These are phyloP conservation scores for Volucella inanis DNA, from an alignment of 2,888 invertebrate species.

Conservation along the genomic window DNA sequence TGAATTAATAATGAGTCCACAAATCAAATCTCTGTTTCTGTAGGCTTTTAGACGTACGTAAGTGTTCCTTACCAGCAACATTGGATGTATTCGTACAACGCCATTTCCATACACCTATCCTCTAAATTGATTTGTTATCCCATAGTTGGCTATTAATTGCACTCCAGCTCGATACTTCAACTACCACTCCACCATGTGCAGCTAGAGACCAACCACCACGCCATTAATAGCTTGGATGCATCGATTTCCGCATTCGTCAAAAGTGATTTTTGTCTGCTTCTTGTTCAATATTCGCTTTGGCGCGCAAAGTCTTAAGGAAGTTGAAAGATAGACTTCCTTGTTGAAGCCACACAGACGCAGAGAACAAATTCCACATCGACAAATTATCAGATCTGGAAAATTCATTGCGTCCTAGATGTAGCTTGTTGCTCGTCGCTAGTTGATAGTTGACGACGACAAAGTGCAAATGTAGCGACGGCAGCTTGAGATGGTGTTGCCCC, in stretches of 20 bases:
- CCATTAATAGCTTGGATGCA: slow-evolving; percentile 59
- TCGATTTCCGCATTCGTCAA: slow-evolving; percentile 71
- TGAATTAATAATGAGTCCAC: slow-evolving; percentile 23
- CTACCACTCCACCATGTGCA: not conserved
- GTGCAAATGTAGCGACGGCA: slow-evolving; percentile 69
- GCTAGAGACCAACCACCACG: slow-evolving; percentile 37
- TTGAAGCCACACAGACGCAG: slow-evolving; percentile 36
- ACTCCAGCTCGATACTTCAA: slow-evolving; percentile 30
- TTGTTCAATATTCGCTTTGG: slow-evolving; percentile 35
- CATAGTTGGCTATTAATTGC: slow-evolving; percentile 70
- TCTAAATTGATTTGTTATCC: slow-evolving; percentile 68
- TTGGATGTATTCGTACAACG: slow-evolving; percentile 12
- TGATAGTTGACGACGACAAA: slow-evolving; percentile 29
- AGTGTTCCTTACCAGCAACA: not conserved
- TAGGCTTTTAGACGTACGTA: slow-evolving; percentile 6
- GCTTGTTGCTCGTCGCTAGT: not conserved
- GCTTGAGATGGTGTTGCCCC: too few species aligned
- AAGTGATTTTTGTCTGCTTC: slow-evolving; percentile 65
- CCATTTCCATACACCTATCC: slow-evolving; percentile 30
- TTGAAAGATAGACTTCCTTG: slow-evolving; percentile 46
- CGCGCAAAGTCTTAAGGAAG: slow-evolving; percentile 37
- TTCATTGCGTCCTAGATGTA: slow-evolving; percentile 43
- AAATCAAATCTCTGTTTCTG: slow-evolving; percentile 33
- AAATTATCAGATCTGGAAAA: slow-evolving; percentile 65
- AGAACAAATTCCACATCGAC: slow-evolving; percentile 58